phyloP scores from a whole-genome alignment of 1,140 invertebrate genomes.

The Tetragonula clypearis region DNA sequence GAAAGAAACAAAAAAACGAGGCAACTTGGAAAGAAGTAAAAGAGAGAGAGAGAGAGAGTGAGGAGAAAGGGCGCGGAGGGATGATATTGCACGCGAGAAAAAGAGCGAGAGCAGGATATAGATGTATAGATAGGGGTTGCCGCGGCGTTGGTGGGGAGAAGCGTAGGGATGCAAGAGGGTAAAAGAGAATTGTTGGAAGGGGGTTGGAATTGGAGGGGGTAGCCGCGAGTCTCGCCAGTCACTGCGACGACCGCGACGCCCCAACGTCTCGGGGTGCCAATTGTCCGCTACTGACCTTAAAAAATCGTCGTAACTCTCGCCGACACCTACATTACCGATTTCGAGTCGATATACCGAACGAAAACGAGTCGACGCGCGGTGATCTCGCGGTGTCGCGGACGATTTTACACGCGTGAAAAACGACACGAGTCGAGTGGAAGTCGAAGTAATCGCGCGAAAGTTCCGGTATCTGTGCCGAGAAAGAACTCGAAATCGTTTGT shows the following conservation, averaged over 20 bases:
- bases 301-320: slow-evolving; percentile 48
- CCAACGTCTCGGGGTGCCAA: slow-evolving; percentile 78
- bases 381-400: neutral
- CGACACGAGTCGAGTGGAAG: neutral
- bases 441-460: slow-evolving; percentile 13
- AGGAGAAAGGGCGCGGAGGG: neutral
- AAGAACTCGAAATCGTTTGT: neutral
- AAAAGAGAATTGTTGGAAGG: slow-evolving; percentile 55
- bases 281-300: slow-evolving; percentile 68
- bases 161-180: slow-evolving; percentile 66
- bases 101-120: slow-evolving; percentile 33
- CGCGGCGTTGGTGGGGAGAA: slow-evolving; percentile 47
- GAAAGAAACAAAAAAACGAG: neutral
- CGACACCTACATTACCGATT: slow-evolving; percentile 13
- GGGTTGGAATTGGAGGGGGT: slow-evolving; percentile 61
- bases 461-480: slow-evolving; percentile 3
- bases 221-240: slow-evolving; percentile 77
- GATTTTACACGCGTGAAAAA: neutral
- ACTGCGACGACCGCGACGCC: slow-evolving; percentile 80
- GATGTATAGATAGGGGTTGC: slow-evolving; percentile 38
- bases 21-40: neutral
- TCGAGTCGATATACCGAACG: neutral
- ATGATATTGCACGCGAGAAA: slow-evolving; percentile 27
- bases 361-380: no score
- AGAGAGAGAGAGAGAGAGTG: neutral